Conservation (phyloP, 2,888 invertebrate species). For the Hetaerina titia region DNA sequence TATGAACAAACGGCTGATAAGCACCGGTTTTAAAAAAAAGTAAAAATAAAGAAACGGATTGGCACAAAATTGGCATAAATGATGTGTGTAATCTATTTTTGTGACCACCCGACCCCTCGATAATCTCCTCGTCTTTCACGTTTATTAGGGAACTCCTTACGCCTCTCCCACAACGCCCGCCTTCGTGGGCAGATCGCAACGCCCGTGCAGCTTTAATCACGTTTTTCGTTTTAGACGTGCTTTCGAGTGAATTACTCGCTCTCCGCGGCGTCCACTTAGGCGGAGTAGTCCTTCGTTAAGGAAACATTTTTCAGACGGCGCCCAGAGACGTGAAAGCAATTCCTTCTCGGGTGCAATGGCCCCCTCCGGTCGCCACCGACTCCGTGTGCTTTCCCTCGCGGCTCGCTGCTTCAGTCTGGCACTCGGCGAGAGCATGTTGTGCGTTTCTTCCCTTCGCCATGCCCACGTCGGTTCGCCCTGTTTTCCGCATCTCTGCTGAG, state of each 20-base stretch:
- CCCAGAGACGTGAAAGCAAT: background rate
- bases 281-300: conserved; percentile 1
- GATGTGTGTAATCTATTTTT: too few species aligned
- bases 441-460: background rate
- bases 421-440: too few species aligned
- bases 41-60: too few species aligned
- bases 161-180: too few species aligned
- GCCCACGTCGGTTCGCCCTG: too few species aligned
- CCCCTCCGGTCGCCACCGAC: background rate
- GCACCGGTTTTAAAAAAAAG: too few species aligned
- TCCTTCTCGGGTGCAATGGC: background rate
- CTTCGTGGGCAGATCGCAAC: background rate
- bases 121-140: too few species aligned
- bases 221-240: background rate
- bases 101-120: too few species aligned
- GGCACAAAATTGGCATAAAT: too few species aligned
- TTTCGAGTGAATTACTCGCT: background rate
- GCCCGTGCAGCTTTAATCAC: background rate
- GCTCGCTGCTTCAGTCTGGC: background rate
- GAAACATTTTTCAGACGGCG: conserved; percentile 3
- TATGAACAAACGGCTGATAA: too few species aligned
- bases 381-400: background rate
- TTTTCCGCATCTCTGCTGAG: too few species aligned
- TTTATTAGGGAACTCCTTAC: too few species aligned
- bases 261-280: conserved; percentile 1